Base-by-base conservation (phyloP, 2,797 vertebrate genomes). In the Lindbergichthys nudifrons region DNA sequence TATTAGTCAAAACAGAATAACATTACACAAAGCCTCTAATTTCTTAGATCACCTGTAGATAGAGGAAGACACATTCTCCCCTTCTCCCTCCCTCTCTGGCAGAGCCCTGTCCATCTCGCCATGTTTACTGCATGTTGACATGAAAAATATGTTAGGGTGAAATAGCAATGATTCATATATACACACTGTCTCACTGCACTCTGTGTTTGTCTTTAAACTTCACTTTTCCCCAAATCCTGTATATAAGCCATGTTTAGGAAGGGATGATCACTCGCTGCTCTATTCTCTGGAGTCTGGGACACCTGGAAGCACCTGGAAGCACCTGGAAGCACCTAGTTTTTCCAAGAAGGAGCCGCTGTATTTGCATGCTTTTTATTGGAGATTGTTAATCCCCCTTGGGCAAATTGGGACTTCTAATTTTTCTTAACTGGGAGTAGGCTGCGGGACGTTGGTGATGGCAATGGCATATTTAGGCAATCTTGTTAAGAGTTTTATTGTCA, bases 111-210 rank as follows among this genome's bases (percentile, higher is more conserved):
- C 91, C 86, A 85, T 88, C 91, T 88, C 82, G 4, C 78, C 79
- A 87, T 92, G 88, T 94, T 91, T 89, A 89, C 87, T 75, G 76
- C 69, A 91, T 94, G 92, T 94, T 94, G 93, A 94, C 92, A 94
- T 92, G 89, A 84, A 89, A 92, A 94, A 94, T 94, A 94, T 94
- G 94, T 94, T 92, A 95, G 86, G 92, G 90, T 85, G 90, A 92
- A 94, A 94, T 93, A 94, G 80, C 52, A 87, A 87, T 94, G 92
- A 94, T 94, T 94, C 87, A 94, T 93, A 91, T 93, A 92, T 89
- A 94, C 93, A 94, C 92, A 93, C 73, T 9, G 66, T 84, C 87
- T 86, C 85, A 65, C 79, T 83, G 66, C 43, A 13, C 71, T 83
- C 88, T 85, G 60, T 93, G 93, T 94, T 94, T 95, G 92, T 94